These are phyloP conservation scores for Limosa lapponica DNA, from an alignment of 2,797 vertebrate species.

Conservation along the genomic window DNA sequence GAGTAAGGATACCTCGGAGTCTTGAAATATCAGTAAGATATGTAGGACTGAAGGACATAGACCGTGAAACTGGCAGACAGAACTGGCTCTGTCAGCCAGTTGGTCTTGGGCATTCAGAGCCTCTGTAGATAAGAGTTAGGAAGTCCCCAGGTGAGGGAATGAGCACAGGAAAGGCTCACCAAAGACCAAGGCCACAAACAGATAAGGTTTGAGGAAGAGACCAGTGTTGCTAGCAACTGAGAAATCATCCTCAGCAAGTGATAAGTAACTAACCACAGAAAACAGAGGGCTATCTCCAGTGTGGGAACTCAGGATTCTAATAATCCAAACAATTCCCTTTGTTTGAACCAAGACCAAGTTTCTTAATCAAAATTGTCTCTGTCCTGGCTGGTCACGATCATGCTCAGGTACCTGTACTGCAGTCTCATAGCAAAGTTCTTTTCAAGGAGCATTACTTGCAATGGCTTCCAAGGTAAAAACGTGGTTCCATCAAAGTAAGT, in stretches of 20 bases:
- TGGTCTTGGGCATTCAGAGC: not conserved
- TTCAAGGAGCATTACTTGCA: not conserved
- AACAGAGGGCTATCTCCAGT: not conserved
- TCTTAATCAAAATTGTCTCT: not conserved
- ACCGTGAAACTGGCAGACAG: not conserved
- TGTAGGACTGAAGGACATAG: not conserved
- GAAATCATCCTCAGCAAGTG: not conserved
- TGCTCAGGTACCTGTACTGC: not conserved
- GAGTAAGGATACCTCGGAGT: not conserved
- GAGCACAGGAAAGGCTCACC: not conserved
- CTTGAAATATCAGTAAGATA: not conserved
- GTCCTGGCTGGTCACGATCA: not conserved
- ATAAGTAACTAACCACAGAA: not conserved
- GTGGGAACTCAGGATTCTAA: not conserved
- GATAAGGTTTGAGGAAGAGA: conserved; percentile 44
- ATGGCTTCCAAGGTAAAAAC: not conserved
- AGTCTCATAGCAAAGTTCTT: not conserved
- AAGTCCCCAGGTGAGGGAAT: not conserved
- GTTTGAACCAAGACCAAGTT: not conserved
- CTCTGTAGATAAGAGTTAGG: not conserved
- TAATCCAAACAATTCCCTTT: not conserved
- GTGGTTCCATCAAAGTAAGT: not conserved
- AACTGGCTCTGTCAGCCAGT: not conserved
- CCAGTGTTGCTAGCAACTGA: conserved; percentile 1
- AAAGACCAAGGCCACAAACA: not conserved